Evolutionary conservation across 1,140 invertebrate species (phyloP).

Genomic region (Cotesia vestalis): DNA sequence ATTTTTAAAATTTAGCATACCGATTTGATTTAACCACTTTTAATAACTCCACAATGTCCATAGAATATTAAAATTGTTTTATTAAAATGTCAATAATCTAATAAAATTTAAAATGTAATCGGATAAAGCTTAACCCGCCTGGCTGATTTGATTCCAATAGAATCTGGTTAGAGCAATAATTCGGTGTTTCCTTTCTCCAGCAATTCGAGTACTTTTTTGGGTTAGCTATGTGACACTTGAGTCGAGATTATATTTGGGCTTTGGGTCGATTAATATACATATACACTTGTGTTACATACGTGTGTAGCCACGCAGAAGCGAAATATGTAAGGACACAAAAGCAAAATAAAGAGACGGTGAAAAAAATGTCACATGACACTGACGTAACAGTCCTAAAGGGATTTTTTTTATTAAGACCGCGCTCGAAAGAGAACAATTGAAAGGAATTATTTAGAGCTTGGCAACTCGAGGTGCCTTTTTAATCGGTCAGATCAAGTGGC

Average conservation of each 20-base stretch:
- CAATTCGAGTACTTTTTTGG: constrained; percentile 30
- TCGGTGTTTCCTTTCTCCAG: constrained; percentile 35
- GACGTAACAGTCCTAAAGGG: constrained; percentile 17
- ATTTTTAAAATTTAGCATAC: no score
- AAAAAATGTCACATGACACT: constrained; percentile 40
- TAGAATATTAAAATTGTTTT: no score
- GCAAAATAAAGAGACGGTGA: constrained; percentile 12
- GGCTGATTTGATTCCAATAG: constrained; percentile 35
- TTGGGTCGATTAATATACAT: constrained; percentile 4
- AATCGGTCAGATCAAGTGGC: constrained; percentile 45
- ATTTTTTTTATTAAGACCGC: neutral
- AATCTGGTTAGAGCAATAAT: constrained; percentile 29
- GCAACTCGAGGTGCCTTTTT: constrained; percentile 43
- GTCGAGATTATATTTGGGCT: constrained; percentile 2
- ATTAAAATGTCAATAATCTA: neutral
- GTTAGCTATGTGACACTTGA: constrained; percentile 25
- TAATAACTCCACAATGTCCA: no score
- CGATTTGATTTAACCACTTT: no score
- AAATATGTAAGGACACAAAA: constrained; percentile 22
- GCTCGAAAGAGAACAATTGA: constrained; percentile 24
- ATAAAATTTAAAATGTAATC: neutral
- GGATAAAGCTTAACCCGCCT: constrained; percentile 20
- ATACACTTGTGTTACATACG: no score
- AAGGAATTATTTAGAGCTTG: constrained; percentile 18
- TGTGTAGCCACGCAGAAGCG: neutral